Base-by-base conservation (phyloP, 2,888 invertebrate genomes). In the Dasypogon diadema region DNA sequence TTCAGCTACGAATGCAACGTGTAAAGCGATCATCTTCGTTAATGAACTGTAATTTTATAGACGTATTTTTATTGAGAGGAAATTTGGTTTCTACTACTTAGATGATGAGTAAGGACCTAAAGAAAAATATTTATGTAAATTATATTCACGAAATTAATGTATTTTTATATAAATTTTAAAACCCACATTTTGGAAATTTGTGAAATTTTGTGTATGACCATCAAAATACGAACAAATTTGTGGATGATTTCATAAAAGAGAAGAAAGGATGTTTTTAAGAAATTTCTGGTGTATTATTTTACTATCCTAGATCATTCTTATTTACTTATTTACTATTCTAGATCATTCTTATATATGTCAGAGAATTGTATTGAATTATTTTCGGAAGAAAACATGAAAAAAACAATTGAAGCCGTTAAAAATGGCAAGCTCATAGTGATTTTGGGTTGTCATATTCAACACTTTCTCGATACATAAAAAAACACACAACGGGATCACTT, bases 161-260 rank as follows among this genome's bases (percentile, higher is more conserved):
- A 65, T 65, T 65, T 65, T 65, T 65, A 65, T 65, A 65, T 65
- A 21, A 48, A 65, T 65, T 65, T 65, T 65, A 48, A 46, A 42
- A 22, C 46, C n/a, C n/a, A 48, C 65, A 65, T 65, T 65, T 65
- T 65, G 65, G 65, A 65, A 42, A 65, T 65, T 65, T 65, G 65
- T 65, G 21, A 21, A 51, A 51, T 18, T 51, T 51, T 51, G 18
- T 16, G 51, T 18, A 21, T 18, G 51, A 51, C 6, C 4, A 51
- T 16, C 6, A 21, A 48, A 21, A 4, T 8, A 16, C n/a, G 12
- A 8, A 14, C 16, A 10, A 16, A 51, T 21, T 51, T 51, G 51
- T 51, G 51, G 18, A 16, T 51, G 18, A 51, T 51, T 51, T 51
- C 18, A 21, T 2, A 21, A 51, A 16, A 16, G 51, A 2, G 18